Percentiles rank a stretch among this genome's conserved stretches.
Evolutionary conservation across 2,113 vertebrate genomes (phyloP).

Genomic region (Megalops atlanticus): DNA sequence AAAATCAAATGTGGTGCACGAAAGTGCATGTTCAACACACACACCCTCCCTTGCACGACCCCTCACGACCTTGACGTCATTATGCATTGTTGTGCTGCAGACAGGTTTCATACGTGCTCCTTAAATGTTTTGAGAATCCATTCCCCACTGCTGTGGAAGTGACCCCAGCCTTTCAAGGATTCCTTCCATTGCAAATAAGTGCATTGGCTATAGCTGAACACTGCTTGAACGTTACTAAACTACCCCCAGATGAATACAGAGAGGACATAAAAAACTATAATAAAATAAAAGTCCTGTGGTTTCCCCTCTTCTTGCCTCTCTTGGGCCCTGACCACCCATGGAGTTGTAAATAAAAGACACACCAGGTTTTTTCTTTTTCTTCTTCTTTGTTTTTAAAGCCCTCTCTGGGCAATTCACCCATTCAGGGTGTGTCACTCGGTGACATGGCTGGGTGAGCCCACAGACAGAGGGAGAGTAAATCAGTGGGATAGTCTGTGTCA

Average conservation of each 20-base stretch:
- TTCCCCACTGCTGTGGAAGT: conserved; percentile 44
- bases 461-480: not conserved
- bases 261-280: not conserved
- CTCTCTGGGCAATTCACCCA: conserved; percentile 49
- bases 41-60: not conserved
- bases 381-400: conserved; percentile 34
- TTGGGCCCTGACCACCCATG: not conserved
- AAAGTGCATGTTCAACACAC: too few relatives aligned
- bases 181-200: conserved; percentile 64
- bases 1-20: too few relatives aligned
- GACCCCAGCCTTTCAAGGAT: conserved; percentile 55
- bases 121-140: conserved; percentile 12
- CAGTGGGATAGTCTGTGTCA: not conserved
- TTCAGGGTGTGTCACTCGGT: conserved; percentile 52
- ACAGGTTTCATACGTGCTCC: conserved; percentile 16
- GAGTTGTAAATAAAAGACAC: conserved; percentile 26
- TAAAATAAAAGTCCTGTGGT: not conserved
- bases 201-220: conserved; percentile 51
- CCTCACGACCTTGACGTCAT: not conserved
- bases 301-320: not conserved
- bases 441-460: conserved; percentile 15
- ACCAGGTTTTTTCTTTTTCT: conserved; percentile 48
- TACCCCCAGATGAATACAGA: not conserved
- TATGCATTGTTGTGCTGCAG: not conserved
- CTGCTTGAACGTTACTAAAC: conserved; percentile 20